Percentiles rank a stretch among this genome's conserved stretches.
Conservation (phyloP, 1,140 invertebrate genomes). For the Onthophagus taurus region DNA sequence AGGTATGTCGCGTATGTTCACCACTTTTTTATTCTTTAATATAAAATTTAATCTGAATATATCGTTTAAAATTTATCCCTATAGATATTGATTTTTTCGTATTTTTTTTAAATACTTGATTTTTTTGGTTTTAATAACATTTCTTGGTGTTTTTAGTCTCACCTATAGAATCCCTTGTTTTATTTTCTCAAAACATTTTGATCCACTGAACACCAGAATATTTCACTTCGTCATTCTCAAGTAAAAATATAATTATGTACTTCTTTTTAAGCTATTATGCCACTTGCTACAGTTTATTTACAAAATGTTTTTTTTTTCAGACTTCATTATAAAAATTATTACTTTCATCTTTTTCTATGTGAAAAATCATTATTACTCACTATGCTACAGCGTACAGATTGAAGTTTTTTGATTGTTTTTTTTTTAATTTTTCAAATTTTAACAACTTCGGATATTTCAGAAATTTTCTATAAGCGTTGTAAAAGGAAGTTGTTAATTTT, state of each 20-base stretch:
- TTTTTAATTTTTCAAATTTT: not conserved
- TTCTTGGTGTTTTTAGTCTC: not conserved
- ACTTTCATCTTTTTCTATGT: conserved; percentile 3
- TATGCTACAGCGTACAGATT: conserved; percentile 12
- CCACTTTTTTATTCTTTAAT: conserved; percentile 10
- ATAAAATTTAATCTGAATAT: conserved; percentile 14
- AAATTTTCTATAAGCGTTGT: conserved; percentile 1
- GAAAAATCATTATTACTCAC: conserved; percentile 5
- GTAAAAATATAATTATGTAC: conserved; percentile 8
- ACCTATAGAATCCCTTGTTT: not conserved
- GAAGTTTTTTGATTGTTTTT: conserved; percentile 15
- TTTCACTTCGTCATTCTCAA: not conserved
- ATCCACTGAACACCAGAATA: not conserved
- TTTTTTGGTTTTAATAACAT: conserved; percentile 9
- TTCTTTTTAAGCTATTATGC: conserved; percentile 10
- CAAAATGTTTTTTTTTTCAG: conserved; percentile 14
- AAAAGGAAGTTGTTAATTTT: conserved; percentile 4
- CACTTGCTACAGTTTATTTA: conserved; percentile 8
- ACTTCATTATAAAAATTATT: conserved; percentile 10
- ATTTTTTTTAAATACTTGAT: conserved; percentile 2
- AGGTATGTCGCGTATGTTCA: too few species aligned
- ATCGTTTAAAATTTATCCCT: conserved; percentile 12
- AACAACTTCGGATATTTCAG: not conserved
- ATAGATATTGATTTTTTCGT: conserved; percentile 13
- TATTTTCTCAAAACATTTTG: conserved; percentile 7